phyloP scores from a whole-genome alignment of 2,888 invertebrate genomes.

The Eurois occulta region DNA sequence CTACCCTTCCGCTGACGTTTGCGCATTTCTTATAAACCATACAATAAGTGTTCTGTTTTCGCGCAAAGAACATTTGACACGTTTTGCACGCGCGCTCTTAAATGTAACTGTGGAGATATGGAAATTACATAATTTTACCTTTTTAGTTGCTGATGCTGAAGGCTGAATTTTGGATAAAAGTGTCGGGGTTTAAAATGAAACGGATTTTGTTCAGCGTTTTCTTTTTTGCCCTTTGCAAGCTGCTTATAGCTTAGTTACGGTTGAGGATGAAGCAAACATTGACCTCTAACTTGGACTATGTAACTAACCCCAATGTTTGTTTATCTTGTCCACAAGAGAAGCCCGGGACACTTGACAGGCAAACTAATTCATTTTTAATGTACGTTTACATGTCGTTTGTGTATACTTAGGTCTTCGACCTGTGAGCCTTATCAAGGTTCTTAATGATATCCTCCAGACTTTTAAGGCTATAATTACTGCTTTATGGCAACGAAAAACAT shows the following conservation, averaged over 20 bases:
- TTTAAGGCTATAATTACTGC: constrained; percentile 18
- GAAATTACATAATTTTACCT: constrained; percentile 47
- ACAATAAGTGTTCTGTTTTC: constrained; percentile 63
- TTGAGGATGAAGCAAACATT: constrained; percentile 5
- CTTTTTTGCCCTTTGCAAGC: neutral
- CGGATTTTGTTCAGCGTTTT: neutral
- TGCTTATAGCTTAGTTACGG: neutral
- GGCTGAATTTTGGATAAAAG: constrained; percentile 15
- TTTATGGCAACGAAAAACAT: constrained; percentile 14
- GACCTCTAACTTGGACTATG: constrained; percentile 8
- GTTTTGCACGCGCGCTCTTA: constrained; percentile 54
- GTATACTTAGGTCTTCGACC: constrained; percentile 15
- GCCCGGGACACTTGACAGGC: neutral
- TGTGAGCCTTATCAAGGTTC: neutral
- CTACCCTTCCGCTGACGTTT: constrained; percentile 65
- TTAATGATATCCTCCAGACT: neutral
- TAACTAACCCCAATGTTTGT: constrained; percentile 23
- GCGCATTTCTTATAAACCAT: constrained; percentile 58
- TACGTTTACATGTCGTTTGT: constrained; percentile 7
- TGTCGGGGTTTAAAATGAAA: neutral
- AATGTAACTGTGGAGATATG: constrained; percentile 39
- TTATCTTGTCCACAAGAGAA: constrained; percentile 22
- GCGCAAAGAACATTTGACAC: constrained; percentile 65
- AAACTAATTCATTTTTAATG: constrained; percentile 32
- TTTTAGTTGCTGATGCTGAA: constrained; percentile 35